Conservation (phyloP, 2,797 vertebrate species). For the Intellagama lesueurii region DNA sequence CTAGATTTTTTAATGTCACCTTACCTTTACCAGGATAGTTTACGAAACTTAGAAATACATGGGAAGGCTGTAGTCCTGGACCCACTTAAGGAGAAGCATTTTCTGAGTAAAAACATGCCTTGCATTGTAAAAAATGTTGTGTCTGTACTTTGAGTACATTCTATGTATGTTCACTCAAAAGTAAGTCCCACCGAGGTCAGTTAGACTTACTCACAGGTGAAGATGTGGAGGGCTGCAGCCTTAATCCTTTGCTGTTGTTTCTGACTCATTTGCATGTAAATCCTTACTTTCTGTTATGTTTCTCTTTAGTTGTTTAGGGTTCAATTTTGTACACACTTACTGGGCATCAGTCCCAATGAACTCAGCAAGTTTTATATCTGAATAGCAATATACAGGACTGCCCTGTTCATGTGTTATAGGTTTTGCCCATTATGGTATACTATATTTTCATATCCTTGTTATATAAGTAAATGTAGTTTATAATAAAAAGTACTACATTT, state of each 20-base stretch:
- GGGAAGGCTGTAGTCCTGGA: too few species aligned
- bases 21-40: neutral
- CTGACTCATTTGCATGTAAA: neutral
- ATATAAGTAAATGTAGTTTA: neutral
- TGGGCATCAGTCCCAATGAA: neutral
- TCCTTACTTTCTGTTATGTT: neutral
- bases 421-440: neutral
- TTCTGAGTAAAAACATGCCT: neutral
- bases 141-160: neutral
- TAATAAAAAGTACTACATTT: too few species aligned
- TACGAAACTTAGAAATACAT: neutral
- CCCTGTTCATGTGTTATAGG: neutral
- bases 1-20: neutral
- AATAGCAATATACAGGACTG: neutral
- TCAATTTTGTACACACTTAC: neutral
- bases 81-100: neutral
- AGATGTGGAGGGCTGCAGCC: neutral
- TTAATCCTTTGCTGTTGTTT: neutral
- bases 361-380: neutral
- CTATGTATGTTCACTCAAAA: neutral
- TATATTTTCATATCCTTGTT: neutral
- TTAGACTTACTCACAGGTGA: neutral
- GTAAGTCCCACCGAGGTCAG: neutral
- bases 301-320: neutral
- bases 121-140: neutral